A percentile compares a stretch with the other conserved stretches of the same genome.
phyloP scores from a whole-genome alignment of 2,888 invertebrate species.

The Eristalinus sepulchralis region DNA sequence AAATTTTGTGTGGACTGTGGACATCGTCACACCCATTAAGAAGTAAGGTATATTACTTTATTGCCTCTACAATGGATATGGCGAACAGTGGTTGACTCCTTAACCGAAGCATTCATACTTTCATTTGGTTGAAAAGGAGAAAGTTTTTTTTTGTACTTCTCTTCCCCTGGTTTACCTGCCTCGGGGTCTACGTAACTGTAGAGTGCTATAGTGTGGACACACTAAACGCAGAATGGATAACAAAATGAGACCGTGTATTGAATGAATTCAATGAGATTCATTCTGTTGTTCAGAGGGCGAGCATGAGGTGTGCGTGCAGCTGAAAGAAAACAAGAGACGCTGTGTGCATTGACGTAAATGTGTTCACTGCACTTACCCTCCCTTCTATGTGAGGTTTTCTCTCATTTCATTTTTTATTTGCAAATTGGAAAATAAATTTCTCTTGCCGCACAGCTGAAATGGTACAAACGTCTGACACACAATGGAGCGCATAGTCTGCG shows the following conservation, averaged over 20 bases:
- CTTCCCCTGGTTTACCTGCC: slow-evolving; percentile 1
- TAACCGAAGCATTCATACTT: slow-evolving; percentile 43
- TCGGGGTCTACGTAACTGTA: neutral
- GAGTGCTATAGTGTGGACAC: slow-evolving; percentile 6
- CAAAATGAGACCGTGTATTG: slow-evolving; percentile 17
- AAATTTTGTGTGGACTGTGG: slow-evolving; percentile 4
- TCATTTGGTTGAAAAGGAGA: slow-evolving; percentile 62
- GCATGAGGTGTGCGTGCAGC: neutral
- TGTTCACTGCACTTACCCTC: slow-evolving; percentile 11
- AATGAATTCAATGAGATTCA: slow-evolving; percentile 3
- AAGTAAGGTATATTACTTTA: neutral
- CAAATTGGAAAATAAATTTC: slow-evolving; percentile 23
- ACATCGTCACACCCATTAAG: slow-evolving; percentile 34
- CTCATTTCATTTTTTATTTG: slow-evolving; percentile 10
- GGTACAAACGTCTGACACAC: neutral
- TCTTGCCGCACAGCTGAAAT: slow-evolving; percentile 1
- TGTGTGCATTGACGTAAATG: slow-evolving; percentile 16
- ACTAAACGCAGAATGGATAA: slow-evolving; percentile 10
- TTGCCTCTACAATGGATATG: slow-evolving; percentile 15
- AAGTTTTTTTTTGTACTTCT: slow-evolving; percentile 43
- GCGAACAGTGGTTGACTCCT: slow-evolving; percentile 23
- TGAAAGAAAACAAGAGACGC: neutral
- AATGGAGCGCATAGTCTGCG: neutral
- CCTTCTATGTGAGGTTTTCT: slow-evolving; percentile 4
- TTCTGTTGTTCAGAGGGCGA: slow-evolving; percentile 1